phyloP scores from a whole-genome alignment of 2,113 vertebrate species.

The Thunnus maccoyii region DNA sequence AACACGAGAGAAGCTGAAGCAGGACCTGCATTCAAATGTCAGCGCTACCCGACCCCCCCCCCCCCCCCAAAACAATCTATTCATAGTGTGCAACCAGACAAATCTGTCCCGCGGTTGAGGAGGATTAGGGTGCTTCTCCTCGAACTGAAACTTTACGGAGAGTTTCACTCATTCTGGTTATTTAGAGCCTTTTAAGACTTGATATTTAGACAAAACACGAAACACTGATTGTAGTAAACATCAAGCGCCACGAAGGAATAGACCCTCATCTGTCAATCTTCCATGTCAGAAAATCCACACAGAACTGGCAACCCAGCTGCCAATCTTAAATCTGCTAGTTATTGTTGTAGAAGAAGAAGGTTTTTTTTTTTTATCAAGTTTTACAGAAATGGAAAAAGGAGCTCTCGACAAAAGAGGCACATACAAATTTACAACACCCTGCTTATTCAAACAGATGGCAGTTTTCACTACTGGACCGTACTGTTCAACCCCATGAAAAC shows the following conservation, averaged over 20 bases:
- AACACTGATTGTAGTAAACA: slow-evolving; percentile 60
- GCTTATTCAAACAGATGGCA: slow-evolving; percentile 69
- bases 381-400: slow-evolving; percentile 64
- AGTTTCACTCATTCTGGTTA: neutral
- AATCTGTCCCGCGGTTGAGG: slow-evolving; percentile 20
- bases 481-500: slow-evolving; percentile 44
- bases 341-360: slow-evolving; percentile 41
- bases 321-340: slow-evolving; percentile 56
- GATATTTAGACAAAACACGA: slow-evolving; percentile 22
- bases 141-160: slow-evolving; percentile 14
- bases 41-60: neutral
- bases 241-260: slow-evolving; percentile 26
- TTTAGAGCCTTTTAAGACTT: slow-evolving; percentile 34
- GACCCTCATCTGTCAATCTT: slow-evolving; percentile 20
- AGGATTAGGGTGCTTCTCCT: neutral
- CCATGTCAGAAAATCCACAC: slow-evolving; percentile 43
- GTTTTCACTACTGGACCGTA: slow-evolving; percentile 67
- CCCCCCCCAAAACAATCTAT: slow-evolving; percentile 12
- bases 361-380: slow-evolving; percentile 37
- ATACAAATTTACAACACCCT: slow-evolving; percentile 71
- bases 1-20: slow-evolving; percentile 34
- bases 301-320: slow-evolving; percentile 79
- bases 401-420: slow-evolving; percentile 72
- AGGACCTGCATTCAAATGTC: slow-evolving; percentile 54
- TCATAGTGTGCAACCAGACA: slow-evolving; percentile 47